Evolutionary conservation across 2,888 invertebrate species (phyloP), one percentile per base, ranked within the genome.

Genomic region (Polyommatus iphigenia): DNA sequence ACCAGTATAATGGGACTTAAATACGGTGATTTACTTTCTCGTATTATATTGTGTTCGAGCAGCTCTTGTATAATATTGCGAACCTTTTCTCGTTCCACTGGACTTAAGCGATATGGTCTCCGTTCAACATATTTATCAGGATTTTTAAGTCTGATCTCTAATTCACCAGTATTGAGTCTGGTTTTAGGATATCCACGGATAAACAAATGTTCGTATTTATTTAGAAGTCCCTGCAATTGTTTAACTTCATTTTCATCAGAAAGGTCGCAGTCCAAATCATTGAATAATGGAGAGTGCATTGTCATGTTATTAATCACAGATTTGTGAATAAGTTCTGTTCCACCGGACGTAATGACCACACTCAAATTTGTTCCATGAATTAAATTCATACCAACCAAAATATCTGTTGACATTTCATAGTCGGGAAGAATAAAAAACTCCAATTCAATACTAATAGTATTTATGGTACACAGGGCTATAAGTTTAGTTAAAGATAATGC

Each of bases 21-120:
- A 83, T 85, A 87, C 86, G 80, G 4, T 41, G 36, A 41, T 41
- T 41, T 41, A 41, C 36, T 41, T 41, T 41, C 36, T 41, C 36
- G 36, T 41, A 85, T 81, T 7, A 85, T 85, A 1, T 83, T 80
- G 18, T 85, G 77, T 0, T 84, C 81, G 0, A 84, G 71, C 46
- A 87, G 78, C 1, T 85, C 84, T 0, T 79, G 76, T 0, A 85
- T 71, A 2, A 85, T 87, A 0, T 54, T 76, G 0, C 78, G 79
- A 0, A 86, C 85, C 41, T 83, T 84, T 77, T 84, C 83, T 0
- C 83, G 80, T 80, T 85, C 86, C 0, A 83, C 41, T 0, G 83
- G 83, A 29, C 82, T 82, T 4, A 85, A 71, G 1, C 83, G 62
- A 50, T 86, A 85, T 1, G 85, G 85, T 75, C 84, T 81, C 1